phyloP scores from a whole-genome alignment of 35 echinoderm and acorn worm genomes.

The Eucidaris tribuloides region DNA sequence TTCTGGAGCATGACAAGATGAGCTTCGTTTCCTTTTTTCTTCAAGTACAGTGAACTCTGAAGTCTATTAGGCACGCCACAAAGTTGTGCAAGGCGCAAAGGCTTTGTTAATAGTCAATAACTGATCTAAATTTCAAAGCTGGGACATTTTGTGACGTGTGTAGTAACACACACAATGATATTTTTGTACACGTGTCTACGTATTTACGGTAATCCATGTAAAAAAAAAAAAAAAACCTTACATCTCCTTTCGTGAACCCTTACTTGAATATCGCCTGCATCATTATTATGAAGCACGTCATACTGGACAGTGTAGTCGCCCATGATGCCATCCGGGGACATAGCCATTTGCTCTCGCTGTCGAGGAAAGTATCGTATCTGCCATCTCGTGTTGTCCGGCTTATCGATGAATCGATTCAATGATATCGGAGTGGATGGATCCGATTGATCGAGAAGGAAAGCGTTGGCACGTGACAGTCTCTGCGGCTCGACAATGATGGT shows the following conservation, averaged over 20 bases:
- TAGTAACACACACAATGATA: no score
- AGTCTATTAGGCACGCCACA: no score
- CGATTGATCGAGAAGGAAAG: slow-evolving; percentile 44
- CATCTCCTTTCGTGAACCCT: not conserved
- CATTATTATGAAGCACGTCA: slow-evolving; percentile 67
- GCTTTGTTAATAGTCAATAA: no score
- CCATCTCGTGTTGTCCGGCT: slow-evolving; percentile 34
- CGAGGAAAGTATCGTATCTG: slow-evolving; percentile 41
- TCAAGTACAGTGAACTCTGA: no score
- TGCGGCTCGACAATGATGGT: slow-evolving; percentile 74
- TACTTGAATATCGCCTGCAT: slow-evolving; percentile 90
- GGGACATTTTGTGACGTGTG: no score
- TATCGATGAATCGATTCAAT: slow-evolving; percentile 33
- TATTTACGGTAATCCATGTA: no score
- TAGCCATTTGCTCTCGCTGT: slow-evolving; percentile 35
- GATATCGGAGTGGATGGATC: slow-evolving; percentile 4
- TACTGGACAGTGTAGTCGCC: slow-evolving; percentile 84
- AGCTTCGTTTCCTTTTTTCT: no score
- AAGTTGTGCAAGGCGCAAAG: no score
- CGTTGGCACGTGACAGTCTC: slow-evolving; percentile 28
- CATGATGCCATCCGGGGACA: slow-evolving; percentile 60
- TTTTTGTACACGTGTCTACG: no score
- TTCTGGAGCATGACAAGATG: no score
- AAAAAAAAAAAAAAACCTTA: not conserved
- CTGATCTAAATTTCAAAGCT: no score